A percentile compares a stretch with the other conserved stretches of the same genome.
phyloP scores from a whole-genome alignment of 2,113 vertebrate species.

The Plecotus auritus region DNA sequence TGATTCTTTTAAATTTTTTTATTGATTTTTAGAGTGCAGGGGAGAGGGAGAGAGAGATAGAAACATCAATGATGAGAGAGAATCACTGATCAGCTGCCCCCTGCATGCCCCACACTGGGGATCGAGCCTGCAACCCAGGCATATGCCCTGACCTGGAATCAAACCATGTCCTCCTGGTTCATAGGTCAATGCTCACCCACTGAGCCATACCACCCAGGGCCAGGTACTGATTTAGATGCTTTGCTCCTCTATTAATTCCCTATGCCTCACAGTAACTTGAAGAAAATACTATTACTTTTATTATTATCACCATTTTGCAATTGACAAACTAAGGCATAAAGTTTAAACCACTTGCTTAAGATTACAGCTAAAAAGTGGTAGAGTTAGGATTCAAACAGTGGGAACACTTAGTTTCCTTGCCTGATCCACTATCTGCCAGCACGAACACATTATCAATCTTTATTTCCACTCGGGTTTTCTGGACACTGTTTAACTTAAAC shows the following conservation, averaged over 20 bases:
- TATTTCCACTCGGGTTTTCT: constrained; percentile 27
- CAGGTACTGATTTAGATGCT: neutral
- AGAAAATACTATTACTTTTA: neutral
- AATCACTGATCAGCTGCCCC: too few species aligned
- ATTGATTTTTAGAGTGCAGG: too few species aligned
- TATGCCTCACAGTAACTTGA: neutral
- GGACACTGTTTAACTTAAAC: constrained; percentile 53
- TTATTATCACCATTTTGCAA: neutral
- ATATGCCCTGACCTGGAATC: too few species aligned
- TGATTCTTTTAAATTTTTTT: neutral
- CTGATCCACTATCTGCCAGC: constrained; percentile 30
- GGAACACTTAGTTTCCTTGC: neutral
- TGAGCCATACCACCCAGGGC: too few species aligned
- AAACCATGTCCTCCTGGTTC: too few species aligned
- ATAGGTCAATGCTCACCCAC: too few species aligned
- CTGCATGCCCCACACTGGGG: too few species aligned
- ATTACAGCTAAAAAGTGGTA: neutral
- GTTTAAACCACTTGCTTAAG: neutral
- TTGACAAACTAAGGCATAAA: neutral
- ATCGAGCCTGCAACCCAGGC: too few species aligned
- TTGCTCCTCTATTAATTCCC: neutral
- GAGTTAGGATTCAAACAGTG: neutral
- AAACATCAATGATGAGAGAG: too few species aligned
- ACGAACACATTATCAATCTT: constrained; percentile 33
- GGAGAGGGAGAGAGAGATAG: too few species aligned